Conservation (phyloP, 2,797 vertebrate genomes). For the Hafferia zeledoni region DNA sequence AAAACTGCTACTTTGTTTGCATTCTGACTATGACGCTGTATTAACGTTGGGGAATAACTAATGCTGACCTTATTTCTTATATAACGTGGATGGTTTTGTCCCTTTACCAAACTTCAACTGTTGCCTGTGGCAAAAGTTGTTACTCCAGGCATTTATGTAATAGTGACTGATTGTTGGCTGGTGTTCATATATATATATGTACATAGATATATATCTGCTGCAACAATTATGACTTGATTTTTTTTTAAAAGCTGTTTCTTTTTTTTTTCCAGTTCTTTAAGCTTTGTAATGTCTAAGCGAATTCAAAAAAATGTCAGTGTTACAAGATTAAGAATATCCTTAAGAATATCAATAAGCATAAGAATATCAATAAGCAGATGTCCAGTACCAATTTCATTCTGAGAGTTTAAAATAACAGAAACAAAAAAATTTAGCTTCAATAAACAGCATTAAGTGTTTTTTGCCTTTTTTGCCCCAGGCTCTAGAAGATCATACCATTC, state of each 20-base stretch:
- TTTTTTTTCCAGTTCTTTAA: neutral
- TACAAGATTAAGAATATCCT: neutral
- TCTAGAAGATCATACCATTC: constrained; percentile 86
- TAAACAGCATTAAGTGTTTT: neutral
- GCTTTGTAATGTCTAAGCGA: neutral
- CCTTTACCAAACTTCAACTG: neutral
- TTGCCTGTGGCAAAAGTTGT: neutral
- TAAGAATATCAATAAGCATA: neutral
- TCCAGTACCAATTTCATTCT: neutral
- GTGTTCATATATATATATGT: neutral
- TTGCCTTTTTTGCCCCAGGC: constrained; percentile 72
- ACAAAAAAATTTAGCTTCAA: neutral
- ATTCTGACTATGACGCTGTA: neutral
- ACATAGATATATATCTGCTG: neutral
- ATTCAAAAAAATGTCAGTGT: neutral
- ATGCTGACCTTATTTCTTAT: neutral
- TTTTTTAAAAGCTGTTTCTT: neutral
- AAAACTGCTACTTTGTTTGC: neutral
- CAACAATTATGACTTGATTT: neutral
- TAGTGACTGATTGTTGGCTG: neutral
- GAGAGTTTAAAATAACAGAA: neutral
- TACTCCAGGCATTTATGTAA: neutral
- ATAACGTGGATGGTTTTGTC: neutral
- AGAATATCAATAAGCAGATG: neutral
- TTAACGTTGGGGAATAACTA: neutral